Percentiles rank a stretch among this genome's conserved stretches.
phyloP scores from a whole-genome alignment of 1,140 invertebrate species.

The Drosophila pseudoobscura region DNA sequence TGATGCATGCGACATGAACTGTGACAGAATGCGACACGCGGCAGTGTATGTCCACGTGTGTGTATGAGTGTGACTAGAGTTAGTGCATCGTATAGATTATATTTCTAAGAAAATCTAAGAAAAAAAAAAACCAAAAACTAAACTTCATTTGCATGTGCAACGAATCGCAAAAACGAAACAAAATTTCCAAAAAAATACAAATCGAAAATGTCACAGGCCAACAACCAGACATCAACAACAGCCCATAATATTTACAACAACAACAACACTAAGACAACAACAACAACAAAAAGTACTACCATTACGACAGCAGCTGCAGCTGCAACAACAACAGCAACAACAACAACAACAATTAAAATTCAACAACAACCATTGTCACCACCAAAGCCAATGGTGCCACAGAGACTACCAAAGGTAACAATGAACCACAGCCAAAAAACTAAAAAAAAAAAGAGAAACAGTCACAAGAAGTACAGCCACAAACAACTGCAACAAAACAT shows the following conservation, averaged over 20 bases:
- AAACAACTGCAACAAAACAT: slow-evolving; percentile 36
- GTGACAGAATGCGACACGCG: slow-evolving; percentile 3
- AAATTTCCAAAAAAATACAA: slow-evolving; percentile 40
- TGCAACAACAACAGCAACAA: slow-evolving; percentile 59
- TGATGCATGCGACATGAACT: background rate
- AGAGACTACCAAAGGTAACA: slow-evolving; percentile 81
- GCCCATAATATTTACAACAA: slow-evolving; percentile 56
- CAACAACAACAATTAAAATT: slow-evolving; percentile 73
- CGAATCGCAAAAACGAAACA: slow-evolving; percentile 11
- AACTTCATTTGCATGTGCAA: slow-evolving; percentile 69
- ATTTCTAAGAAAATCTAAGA: slow-evolving; percentile 3
- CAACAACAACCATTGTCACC: slow-evolving; percentile 83
- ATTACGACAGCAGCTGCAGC: slow-evolving; percentile 40
- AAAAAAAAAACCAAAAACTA: slow-evolving; percentile 24
- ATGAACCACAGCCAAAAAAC: slow-evolving; percentile 34
- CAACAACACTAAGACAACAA: slow-evolving; percentile 61
- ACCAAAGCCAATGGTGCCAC: slow-evolving; percentile 81
- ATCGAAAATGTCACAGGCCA: slow-evolving; percentile 45
- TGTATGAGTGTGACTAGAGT: slow-evolving; percentile 16
- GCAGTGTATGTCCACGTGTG: background rate
- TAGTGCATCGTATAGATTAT: slow-evolving; percentile 9
- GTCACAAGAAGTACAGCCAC: slow-evolving; percentile 16
- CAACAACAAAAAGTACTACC: slow-evolving; percentile 44
- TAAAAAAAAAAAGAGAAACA: slow-evolving; percentile 21
- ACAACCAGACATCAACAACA: slow-evolving; percentile 57